These are phyloP conservation scores for Mesitornis unicolor DNA, from an alignment of 2,113 vertebrate species.

Conservation along the genomic window DNA sequence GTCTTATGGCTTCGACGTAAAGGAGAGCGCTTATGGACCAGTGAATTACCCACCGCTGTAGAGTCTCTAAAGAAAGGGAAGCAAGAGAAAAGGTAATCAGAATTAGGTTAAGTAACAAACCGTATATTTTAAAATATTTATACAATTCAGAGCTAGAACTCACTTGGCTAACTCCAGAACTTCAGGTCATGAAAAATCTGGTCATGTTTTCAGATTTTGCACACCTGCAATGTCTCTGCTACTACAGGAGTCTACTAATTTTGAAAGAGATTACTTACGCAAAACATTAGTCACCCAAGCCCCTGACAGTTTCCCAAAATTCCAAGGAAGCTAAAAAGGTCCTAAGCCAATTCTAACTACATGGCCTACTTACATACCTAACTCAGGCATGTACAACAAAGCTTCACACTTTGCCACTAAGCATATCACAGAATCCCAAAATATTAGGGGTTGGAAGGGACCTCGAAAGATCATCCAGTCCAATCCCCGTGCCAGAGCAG, in stretches of 20 bases:
- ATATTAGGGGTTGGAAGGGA: no score
- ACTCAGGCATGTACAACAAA: not conserved
- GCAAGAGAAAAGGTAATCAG: not conserved
- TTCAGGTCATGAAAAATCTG: not conserved
- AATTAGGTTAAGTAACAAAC: not conserved
- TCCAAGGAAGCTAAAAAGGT: not conserved
- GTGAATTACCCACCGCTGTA: constrained; percentile 88
- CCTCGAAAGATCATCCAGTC: no score
- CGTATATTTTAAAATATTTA: not conserved
- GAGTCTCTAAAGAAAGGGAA: constrained; percentile 82
- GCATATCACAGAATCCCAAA: no score
- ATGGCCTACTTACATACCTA: no score
- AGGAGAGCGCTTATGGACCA: constrained; percentile 89
- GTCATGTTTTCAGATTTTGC: not conserved
- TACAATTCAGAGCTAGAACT: not conserved
- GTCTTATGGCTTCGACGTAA: constrained; percentile 83
- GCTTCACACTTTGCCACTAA: not conserved
- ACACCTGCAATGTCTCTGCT: not conserved
- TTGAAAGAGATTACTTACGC: not conserved
- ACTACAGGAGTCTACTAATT: not conserved
- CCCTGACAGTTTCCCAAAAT: not conserved
- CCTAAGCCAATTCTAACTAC: not conserved
- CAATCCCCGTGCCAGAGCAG: no score
- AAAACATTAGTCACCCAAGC: not conserved
- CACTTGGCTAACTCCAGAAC: not conserved